Base-by-base conservation (phyloP, 1,140 invertebrate genomes). In the Centruroides vittatus region DNA sequence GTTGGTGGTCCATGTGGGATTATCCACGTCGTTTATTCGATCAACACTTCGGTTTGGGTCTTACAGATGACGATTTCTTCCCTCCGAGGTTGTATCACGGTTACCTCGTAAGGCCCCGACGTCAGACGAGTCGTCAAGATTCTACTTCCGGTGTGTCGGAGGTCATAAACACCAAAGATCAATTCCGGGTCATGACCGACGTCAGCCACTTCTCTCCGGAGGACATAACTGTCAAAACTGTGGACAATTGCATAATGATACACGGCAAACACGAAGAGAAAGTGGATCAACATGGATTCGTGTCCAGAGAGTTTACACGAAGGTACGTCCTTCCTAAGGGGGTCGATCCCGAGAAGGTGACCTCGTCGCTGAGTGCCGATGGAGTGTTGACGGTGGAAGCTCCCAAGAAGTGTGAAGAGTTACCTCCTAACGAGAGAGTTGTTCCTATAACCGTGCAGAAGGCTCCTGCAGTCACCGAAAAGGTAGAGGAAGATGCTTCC, bases 251-350 rank as follows among this genome's bases (percentile, higher is more conserved):
- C 35, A 54, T 74, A 23, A 63, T 71, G 4, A 65, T 74, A n/a
- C 67, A 68, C 13, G 72, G 68, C 12, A 71, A 67, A 61, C 72
- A 73, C 55, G 69, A 71, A 56, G 71, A 73, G 11, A 61, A 67
- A 41, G 55, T 55, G 2, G 73, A 73, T 57, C 68, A 73, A 36
- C 82, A 86, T 66, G 86, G 86, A 4, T 88, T 76, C 68, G 79
- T 87, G 12, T 82, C 82, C 0, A 79, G 85, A 4, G 84, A 88
- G 70, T 90, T 90, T 72, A 81, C 81, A 12, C 80, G 86, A 48
- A 79, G 81, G 47, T 87, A 85, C 62, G 72, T 76, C 13, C 65
- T 84, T 36, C 82, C 83, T 1, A 72, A 78, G 49, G 78, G 80
- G 58, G 81, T 81, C 35, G 76, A 84, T 62, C 67, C 77, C 0